Base-by-base conservation (phyloP, 30 jellyfish, hydroid and myxozoan genomes). In the Catostylus mosaicus region DNA sequence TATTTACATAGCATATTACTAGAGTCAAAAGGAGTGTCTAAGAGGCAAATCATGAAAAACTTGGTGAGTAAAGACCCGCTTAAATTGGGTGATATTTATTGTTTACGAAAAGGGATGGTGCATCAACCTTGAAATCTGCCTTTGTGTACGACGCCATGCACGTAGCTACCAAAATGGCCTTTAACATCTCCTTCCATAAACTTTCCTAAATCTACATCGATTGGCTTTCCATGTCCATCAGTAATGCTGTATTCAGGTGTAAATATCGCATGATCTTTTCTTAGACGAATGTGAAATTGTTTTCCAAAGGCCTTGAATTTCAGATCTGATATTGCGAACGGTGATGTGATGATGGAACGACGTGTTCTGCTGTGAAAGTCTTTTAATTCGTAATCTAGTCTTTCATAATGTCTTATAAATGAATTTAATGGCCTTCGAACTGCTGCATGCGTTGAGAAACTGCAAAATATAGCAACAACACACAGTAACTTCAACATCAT, bases 171-270 rank as follows among this genome's bases (percentile, higher is more conserved):
- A 68, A 71, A 90, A 68, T 74, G 83, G 3, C 97, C 97, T 38
- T 79, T 86, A 11, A 92, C 98, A 74, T 92, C 95, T 22, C 98
- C 98, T 46, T 92, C 97, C 18, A 84, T 85, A 56, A 92, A 86
- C 24, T 81, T 64, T n/a, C 67, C 65, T 23, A 47, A 1, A 71
- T 86, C 97, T 56, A 86, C 83, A 16, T 69, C 67, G 33, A 92
- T 72, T 0, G 85, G 82, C 36, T 82, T 51, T 80, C 98, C 98
- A 30, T 62, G 61, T 29, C 98, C 98, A 77, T 84, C 96, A 26
- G 51, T 84, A 23, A 91, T 79, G 40, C 80, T 78, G 46, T 65
- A 80, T 19, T 85, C 96, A 24, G 93, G 86, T 30, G 95, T 36
- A 67, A 91, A 91, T 63, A 91, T 79, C 4, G 82, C 38, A 75